phyloP scores from a whole-genome alignment of 2,888 invertebrate species.

The Melipona beecheii region DNA sequence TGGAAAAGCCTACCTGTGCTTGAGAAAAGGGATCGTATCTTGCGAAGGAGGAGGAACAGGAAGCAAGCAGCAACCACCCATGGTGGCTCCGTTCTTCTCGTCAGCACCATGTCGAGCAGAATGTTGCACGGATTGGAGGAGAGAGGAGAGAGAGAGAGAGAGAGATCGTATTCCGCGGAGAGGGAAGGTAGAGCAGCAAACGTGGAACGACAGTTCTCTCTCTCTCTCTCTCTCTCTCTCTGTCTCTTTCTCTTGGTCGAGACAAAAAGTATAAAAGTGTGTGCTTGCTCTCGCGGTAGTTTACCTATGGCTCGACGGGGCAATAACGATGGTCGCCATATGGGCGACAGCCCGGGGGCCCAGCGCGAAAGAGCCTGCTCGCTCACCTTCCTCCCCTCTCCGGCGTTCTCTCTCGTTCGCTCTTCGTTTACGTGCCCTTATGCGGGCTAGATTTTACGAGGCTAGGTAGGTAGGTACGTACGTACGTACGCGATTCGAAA shows the following conservation, averaged over 20 bases:
- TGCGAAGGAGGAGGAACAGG: neutral
- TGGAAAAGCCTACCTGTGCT: neutral
- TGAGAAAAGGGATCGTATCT: neutral
- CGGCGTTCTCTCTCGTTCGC: neutral
- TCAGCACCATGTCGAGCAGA: slow-evolving; percentile 17
- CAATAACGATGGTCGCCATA: slow-evolving; percentile 79
- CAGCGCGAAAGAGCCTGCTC: slow-evolving; percentile 54
- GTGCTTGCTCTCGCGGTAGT: slow-evolving; percentile 40
- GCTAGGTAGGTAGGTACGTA: slow-evolving; percentile 55
- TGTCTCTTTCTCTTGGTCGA: slow-evolving; percentile 7
- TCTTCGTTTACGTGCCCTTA: slow-evolving; percentile 67
- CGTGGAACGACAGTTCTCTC: slow-evolving; percentile 21
- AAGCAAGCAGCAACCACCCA: too few relatives aligned
- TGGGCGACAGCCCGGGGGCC: slow-evolving; percentile 79
- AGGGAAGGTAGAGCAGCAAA: slow-evolving; percentile 68
- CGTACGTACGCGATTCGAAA: slow-evolving; percentile 16
- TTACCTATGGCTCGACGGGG: slow-evolving; percentile 71
- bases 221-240: too few relatives aligned
- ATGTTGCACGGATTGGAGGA: neutral
- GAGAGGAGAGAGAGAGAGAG: too few relatives aligned
- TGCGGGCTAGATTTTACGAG: slow-evolving; percentile 81
- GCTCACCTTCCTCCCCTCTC: slow-evolving; percentile 73
- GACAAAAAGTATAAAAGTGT: slow-evolving; percentile 48
- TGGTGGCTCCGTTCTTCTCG: neutral
- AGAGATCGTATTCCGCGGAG: slow-evolving; percentile 3